Percentiles rank a stretch among this genome's conserved stretches.
These are phyloP conservation scores for Bos indicus DNA, from an alignment of 2,113 vertebrate genomes.

Conservation along the genomic window DNA sequence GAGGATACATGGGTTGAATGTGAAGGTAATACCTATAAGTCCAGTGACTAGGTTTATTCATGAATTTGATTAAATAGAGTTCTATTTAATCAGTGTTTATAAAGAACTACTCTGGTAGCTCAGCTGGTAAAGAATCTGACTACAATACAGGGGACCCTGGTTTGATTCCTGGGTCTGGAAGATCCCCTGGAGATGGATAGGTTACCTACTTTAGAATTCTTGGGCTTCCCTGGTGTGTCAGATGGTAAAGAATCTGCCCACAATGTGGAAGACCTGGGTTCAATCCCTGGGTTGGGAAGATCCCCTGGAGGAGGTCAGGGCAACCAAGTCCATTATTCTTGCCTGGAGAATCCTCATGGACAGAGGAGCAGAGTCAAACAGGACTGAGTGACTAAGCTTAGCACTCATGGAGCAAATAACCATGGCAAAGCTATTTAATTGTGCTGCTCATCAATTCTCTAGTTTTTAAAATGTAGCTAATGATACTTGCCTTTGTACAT, in stretches of 20 bases:
- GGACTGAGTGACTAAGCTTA: background rate
- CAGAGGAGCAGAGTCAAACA: background rate
- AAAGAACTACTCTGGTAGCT: background rate
- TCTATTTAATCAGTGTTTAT: background rate
- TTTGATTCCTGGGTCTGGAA: background rate
- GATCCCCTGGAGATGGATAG: background rate
- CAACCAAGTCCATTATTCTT: background rate
- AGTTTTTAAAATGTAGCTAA: background rate
- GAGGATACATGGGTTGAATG: constrained; percentile 47
- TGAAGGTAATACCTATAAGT: constrained; percentile 22
- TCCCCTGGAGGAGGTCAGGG: background rate
- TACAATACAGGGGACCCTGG: background rate
- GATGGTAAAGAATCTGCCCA: background rate
- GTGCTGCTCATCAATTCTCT: background rate
- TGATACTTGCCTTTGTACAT: background rate
- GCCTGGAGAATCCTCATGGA: background rate
- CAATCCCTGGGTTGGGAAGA: background rate
- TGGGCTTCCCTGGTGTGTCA: background rate
- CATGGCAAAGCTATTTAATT: background rate
- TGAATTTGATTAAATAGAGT: background rate
- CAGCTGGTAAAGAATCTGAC: background rate
- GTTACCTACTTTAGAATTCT: background rate
- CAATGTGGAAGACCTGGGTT: background rate
- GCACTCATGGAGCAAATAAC: background rate
- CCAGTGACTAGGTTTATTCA: background rate